These are phyloP conservation scores for Dasysyrphus tricinctus DNA, from an alignment of 2,888 invertebrate species.

Conservation along the genomic window DNA sequence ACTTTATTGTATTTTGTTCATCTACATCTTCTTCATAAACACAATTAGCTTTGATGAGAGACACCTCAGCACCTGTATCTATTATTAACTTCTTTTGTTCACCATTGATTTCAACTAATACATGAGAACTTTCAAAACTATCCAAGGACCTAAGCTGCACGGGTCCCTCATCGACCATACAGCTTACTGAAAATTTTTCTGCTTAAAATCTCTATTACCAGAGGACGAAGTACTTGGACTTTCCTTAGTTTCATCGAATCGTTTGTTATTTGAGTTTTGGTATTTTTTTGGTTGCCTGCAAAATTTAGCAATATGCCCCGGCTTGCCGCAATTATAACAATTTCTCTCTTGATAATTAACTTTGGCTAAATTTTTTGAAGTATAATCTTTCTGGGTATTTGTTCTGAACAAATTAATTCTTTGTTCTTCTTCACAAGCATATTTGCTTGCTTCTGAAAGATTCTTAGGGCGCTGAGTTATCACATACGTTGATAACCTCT, in stretches of 20 bases:
- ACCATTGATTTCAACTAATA: constrained; percentile 9
- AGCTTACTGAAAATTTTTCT: constrained; percentile 20
- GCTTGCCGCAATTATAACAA: constrained; percentile 25
- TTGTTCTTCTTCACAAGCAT: too few relatives aligned
- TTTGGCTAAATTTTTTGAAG: too few relatives aligned
- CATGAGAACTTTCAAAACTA: constrained; percentile 18
- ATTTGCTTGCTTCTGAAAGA: too few relatives aligned
- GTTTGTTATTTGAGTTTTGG: neutral
- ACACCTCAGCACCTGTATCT: too few relatives aligned
- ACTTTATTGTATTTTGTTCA: neutral
- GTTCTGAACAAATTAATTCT: too few relatives aligned
- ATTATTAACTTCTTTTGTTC: neutral
- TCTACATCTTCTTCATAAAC: constrained; percentile 36
- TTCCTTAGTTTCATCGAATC: neutral
- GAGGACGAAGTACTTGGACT: neutral
- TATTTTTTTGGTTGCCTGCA: constrained; percentile 22
- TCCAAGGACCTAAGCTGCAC: constrained; percentile 26
- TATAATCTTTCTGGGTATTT: too few relatives aligned
- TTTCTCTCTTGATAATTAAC: too few relatives aligned
- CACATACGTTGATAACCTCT: too few relatives aligned
- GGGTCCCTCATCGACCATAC: constrained; percentile 26
- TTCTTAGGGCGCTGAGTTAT: too few relatives aligned
- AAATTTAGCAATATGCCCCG: constrained; percentile 25
- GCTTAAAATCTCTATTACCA: constrained; percentile 8
- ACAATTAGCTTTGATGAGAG: constrained; percentile 18